Conservation (phyloP, 2,888 invertebrate genomes). For the Buathra laborator region DNA sequence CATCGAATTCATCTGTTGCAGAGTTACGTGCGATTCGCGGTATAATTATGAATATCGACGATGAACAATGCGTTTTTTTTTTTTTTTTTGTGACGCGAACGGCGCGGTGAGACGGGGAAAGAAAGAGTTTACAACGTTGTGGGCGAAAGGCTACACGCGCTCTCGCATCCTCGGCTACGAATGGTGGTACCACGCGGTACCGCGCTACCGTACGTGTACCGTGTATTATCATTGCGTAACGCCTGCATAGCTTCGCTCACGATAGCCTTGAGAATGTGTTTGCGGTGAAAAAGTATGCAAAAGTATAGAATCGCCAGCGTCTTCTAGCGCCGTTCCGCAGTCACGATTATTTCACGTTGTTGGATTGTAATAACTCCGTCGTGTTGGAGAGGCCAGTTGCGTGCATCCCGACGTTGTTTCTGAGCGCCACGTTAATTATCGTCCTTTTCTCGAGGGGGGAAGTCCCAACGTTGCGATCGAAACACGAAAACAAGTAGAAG, state of each 20-base stretch:
- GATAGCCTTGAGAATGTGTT: conserved; percentile 60
- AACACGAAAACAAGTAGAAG: conserved; percentile 17
- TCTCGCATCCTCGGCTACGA: conserved; percentile 29
- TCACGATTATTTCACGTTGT: conserved; percentile 4
- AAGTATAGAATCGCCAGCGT: conserved; percentile 37
- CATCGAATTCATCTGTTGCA: not conserved
- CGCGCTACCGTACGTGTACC: conserved; percentile 41
- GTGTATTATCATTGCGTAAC: conserved; percentile 68
- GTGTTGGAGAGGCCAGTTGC: conserved; percentile 25
- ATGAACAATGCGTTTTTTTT: not conserved
- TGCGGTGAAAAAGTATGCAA: conserved; percentile 42
- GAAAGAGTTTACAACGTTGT: conserved; percentile 8
- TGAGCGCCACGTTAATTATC: conserved; percentile 47
- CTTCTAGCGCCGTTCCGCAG: conserved; percentile 36
- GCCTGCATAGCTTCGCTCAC: conserved; percentile 39
- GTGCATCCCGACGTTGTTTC: conserved; percentile 39
- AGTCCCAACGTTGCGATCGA: conserved; percentile 15
- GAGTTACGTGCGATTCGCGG: not conserved
- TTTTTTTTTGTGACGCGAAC: not conserved
- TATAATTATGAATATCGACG: not conserved
- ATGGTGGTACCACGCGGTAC: conserved; percentile 67
- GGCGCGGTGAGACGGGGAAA: conserved; percentile 16
- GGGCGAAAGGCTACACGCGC: conserved; percentile 36
- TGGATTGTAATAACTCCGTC: not conserved
- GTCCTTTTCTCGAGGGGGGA: conserved; percentile 47